Percentiles rank a stretch among this genome's conserved stretches.
These are phyloP conservation scores for Columba janthina DNA, from an alignment of 2,113 vertebrate species.

Conservation along the genomic window DNA sequence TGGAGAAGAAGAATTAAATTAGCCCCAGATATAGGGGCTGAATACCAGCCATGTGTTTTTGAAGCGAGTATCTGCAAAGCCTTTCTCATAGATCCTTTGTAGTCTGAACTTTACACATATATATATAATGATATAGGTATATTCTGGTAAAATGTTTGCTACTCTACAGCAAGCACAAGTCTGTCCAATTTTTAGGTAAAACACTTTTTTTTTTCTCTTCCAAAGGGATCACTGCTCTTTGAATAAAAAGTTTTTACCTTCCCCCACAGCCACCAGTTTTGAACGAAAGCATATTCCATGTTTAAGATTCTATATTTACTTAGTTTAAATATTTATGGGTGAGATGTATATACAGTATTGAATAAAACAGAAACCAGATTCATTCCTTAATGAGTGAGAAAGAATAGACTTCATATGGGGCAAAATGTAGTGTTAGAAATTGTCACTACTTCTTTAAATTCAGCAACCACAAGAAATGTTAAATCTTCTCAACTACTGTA, in stretches of 20 bases:
- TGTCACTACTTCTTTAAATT: conserved; percentile 37
- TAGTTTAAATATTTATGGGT: conserved; percentile 75
- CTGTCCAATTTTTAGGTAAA: neutral
- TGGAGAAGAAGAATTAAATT: conserved; percentile 64
- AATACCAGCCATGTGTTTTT: conserved; percentile 61
- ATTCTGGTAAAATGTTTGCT: conserved; percentile 43
- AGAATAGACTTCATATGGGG: conserved; percentile 59
- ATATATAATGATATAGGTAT: conserved; percentile 31
- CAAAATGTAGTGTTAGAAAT: conserved; percentile 44
- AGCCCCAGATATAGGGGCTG: conserved; percentile 56
- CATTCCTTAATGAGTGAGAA: conserved; percentile 70
- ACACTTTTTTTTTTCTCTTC: neutral
- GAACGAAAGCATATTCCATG: conserved; percentile 68
- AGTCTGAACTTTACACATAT: conserved; percentile 13
- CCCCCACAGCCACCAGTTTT: conserved; percentile 25
- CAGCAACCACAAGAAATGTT: conserved; percentile 37
- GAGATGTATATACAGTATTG: conserved; percentile 73
- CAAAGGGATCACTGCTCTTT: conserved; percentile 26
- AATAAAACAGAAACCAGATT: conserved; percentile 76
- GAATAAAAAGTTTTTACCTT: conserved; percentile 61
- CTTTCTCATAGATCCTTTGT: conserved; percentile 35
- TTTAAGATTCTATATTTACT: conserved; percentile 72
- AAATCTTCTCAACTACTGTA: conserved; percentile 56
- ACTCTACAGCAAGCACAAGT: conserved; percentile 20
- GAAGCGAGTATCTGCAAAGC: conserved; percentile 42